Conservation (phyloP, 2,113 vertebrate species). For the Tinamus guttatus region DNA sequence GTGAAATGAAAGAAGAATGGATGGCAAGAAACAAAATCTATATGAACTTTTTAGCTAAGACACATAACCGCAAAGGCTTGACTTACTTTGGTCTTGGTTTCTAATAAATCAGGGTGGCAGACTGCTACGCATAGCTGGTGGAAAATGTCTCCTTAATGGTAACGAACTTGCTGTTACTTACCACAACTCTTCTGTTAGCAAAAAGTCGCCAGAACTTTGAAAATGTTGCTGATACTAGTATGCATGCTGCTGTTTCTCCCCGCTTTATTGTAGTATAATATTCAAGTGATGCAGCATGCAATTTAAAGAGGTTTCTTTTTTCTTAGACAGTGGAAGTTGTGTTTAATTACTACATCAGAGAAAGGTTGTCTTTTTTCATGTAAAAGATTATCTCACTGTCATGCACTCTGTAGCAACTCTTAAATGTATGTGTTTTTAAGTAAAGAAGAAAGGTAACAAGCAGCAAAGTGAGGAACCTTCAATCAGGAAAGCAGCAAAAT, state of each 20-base stretch:
- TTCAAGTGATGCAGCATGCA: background rate
- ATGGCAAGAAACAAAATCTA: background rate
- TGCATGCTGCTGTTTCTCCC: background rate
- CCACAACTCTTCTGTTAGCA: background rate
- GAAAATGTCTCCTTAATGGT: background rate
- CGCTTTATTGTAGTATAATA: background rate
- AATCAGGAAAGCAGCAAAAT: background rate
- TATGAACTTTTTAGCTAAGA: background rate
- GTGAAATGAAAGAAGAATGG: background rate
- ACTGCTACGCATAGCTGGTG: background rate
- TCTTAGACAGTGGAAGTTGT: background rate
- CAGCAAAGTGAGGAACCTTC: background rate
- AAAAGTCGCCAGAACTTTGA: background rate
- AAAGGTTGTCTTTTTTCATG: background rate
- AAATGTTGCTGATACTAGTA: background rate
- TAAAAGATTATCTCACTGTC: background rate
- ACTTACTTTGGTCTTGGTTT: background rate
- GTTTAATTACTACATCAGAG: background rate
- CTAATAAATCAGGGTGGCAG: background rate
- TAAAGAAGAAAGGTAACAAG: background rate
- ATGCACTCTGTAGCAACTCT: background rate
- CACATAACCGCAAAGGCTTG: background rate
- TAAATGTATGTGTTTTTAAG: background rate
- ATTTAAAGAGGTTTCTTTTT: background rate
- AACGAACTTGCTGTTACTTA: background rate